A percentile compares a stretch with the other conserved stretches of the same genome.
These are phyloP conservation scores for Osmerus eperlanus DNA, from an alignment of 2,113 vertebrate species.

Conservation along the genomic window DNA sequence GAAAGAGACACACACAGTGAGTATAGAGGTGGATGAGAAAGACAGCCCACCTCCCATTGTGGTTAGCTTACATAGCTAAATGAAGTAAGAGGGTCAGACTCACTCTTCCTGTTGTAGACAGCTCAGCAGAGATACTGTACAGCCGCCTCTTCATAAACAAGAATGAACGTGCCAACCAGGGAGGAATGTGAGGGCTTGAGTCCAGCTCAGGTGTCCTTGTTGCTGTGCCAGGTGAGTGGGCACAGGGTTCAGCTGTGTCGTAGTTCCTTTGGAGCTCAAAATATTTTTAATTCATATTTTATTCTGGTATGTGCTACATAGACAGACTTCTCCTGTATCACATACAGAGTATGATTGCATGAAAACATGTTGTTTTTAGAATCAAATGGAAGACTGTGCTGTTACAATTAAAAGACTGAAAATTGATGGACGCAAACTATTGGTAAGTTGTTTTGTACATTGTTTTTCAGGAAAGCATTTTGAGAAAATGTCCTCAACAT, in stretches of 20 bases:
- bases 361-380: slow-evolving; percentile 52
- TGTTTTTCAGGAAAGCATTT: neutral
- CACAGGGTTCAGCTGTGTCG: no score
- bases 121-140: no score
- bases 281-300: neutral
- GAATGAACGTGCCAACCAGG: slow-evolving; percentile 75
- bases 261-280: no score
- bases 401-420: slow-evolving; percentile 46
- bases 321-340: no score
- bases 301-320: neutral
- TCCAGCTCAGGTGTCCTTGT: slow-evolving; percentile 71
- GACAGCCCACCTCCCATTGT: no score
- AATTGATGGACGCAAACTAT: slow-evolving; percentile 72
- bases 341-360: no score
- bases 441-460: slow-evolving; percentile 69
- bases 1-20: no score
- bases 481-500: neutral
- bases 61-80: slow-evolving; percentile 3
- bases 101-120: slow-evolving; percentile 24
- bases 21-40: no score
- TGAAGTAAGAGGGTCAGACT: slow-evolving; percentile 36
- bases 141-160: no score
- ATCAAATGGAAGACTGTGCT: slow-evolving; percentile 76
- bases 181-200: slow-evolving; percentile 81
- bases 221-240: slow-evolving; percentile 78